Evolutionary conservation across 2,797 vertebrate species (phyloP).

Genomic region (Otolemur crassicaudatus): DNA sequence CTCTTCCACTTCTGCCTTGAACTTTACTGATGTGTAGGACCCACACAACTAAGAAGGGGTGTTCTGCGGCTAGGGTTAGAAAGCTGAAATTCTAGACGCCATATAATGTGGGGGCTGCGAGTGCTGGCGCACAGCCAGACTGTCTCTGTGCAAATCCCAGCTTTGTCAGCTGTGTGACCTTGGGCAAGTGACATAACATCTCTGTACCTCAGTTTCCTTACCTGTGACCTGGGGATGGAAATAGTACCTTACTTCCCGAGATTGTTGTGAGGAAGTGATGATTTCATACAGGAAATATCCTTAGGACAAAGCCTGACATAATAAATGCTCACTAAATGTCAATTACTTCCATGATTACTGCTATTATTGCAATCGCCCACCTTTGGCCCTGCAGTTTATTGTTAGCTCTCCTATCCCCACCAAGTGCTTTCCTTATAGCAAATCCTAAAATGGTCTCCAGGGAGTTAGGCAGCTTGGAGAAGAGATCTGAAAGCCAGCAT

Average conservation of each 20-base stretch:
- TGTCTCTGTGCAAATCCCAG: background rate
- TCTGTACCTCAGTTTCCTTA: background rate
- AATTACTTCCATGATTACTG: background rate
- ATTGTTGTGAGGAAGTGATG: background rate
- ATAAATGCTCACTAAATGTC: background rate
- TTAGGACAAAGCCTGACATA: background rate
- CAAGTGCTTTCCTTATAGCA: background rate
- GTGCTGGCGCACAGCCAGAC: background rate
- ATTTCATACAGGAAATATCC: background rate
- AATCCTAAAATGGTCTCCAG: background rate
- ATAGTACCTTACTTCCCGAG: background rate
- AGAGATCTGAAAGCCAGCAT: background rate
- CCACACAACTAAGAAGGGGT: background rate
- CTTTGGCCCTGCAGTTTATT: background rate
- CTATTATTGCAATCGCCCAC: background rate
- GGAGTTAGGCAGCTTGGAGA: background rate
- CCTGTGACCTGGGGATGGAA: background rate
- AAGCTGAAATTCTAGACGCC: background rate
- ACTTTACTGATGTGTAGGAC: background rate
- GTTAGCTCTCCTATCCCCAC: background rate
- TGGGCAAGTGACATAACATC: background rate
- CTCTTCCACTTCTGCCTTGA: background rate
- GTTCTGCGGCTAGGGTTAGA: background rate
- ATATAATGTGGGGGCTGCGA: accelerated
- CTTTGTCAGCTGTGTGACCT: background rate